A percentile compares a stretch with the other conserved stretches of the same genome.
Evolutionary conservation across 2,113 vertebrate species (phyloP).

Genomic region (Trogon surrucura): DNA sequence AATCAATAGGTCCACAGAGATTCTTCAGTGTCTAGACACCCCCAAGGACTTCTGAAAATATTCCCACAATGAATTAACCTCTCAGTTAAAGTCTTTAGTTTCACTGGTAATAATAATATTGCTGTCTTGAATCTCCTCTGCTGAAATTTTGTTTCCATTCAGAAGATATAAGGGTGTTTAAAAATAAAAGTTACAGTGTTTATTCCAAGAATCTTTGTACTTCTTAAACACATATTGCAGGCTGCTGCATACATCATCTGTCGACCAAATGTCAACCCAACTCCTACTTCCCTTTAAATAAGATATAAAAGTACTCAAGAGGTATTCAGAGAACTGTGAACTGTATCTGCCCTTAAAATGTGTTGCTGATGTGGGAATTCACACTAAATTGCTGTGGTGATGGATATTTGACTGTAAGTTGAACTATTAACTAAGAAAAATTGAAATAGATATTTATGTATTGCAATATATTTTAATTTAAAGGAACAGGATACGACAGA

Average conservation of each 20-base stretch:
- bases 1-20: background rate
- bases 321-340: background rate
- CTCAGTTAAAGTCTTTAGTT: background rate
- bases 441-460: background rate
- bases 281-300: conserved; percentile 14
- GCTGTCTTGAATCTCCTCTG: background rate
- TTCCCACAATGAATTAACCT: background rate
- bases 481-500: background rate
- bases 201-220: conserved; percentile 14
- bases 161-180: background rate
- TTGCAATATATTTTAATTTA: background rate
- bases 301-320: background rate
- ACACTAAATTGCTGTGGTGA: background rate
- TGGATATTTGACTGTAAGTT: background rate
- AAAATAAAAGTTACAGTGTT: conserved; percentile 17
- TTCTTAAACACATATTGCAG: conserved; percentile 12
- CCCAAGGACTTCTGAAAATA: background rate
- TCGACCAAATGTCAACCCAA: background rate
- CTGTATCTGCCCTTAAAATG: background rate
- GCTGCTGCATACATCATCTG: conserved; percentile 3
- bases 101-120: background rate
- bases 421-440: background rate
- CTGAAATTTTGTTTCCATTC: background rate
- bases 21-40: background rate
- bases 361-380: background rate